phyloP scores from a whole-genome alignment of 2,888 invertebrate species.

The Psylliodes chrysocephalus region DNA sequence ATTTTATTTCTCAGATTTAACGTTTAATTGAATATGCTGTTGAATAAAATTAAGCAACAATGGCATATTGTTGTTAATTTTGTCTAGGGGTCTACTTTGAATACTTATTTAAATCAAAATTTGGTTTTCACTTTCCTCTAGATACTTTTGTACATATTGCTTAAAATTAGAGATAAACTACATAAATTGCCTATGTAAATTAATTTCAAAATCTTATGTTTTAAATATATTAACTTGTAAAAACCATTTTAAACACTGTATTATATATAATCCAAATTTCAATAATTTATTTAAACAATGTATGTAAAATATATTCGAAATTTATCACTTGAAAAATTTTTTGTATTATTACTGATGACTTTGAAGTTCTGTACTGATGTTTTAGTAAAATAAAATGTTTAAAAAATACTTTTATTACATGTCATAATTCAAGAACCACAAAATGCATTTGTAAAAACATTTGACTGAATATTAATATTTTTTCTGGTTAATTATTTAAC shows the following conservation, averaged over 20 bases:
- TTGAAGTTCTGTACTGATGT: background rate
- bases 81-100: background rate
- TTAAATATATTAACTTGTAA: background rate
- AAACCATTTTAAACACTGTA: background rate
- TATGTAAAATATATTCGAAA: background rate
- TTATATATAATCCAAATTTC: background rate
- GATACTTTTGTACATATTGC: constrained; percentile 6
- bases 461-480: no score
- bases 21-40: no score
- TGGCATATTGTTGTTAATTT: no score
- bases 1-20: no score
- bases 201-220: background rate
- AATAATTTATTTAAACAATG: constrained; percentile 1
- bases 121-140: background rate
- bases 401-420: no score
- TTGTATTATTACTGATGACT: background rate
- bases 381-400: constrained; percentile 2
- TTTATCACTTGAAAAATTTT: background rate
- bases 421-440: no score
- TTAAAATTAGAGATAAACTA: constrained; percentile 6
- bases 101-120: background rate
- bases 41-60: no score
- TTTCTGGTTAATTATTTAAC: no score
- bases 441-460: no score
- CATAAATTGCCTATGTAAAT: constrained; percentile 3